A percentile compares a stretch with the other conserved stretches of the same genome.
phyloP scores from a whole-genome alignment of 2,797 vertebrate genomes.

The Heliangelus exortis region DNA sequence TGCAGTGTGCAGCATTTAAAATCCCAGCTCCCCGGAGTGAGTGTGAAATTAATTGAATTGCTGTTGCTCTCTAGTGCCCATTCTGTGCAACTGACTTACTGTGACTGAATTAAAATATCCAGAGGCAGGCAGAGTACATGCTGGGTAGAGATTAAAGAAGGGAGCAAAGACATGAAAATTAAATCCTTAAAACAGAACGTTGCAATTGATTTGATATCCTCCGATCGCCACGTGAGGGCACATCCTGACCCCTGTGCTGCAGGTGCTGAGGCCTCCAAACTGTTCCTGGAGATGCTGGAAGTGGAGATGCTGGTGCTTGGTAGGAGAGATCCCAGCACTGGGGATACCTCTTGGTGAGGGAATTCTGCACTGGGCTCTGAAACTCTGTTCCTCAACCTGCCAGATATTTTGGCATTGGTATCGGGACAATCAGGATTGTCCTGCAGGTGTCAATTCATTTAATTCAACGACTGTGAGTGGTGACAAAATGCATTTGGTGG shows the following conservation, averaged over 20 bases:
- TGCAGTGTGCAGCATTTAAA: constrained; percentile 58
- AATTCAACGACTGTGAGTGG: neutral
- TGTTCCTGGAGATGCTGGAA: neutral
- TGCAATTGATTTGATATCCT: constrained; percentile 53
- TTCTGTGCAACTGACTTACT: constrained; percentile 67
- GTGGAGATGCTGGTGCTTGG: neutral
- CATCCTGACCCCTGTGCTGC: constrained; percentile 7
- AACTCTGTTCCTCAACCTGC: neutral
- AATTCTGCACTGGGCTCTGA: neutral
- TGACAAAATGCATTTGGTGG: neutral
- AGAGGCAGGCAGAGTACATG: constrained; percentile 67
- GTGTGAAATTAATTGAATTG: constrained; percentile 72
- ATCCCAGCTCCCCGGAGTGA: constrained; percentile 48
- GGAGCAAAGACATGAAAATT: constrained; percentile 60
- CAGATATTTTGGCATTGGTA: neutral
- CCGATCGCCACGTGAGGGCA: neutral
- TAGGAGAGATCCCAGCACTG: neutral
- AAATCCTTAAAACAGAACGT: constrained; percentile 57
- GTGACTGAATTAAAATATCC: constrained; percentile 70
- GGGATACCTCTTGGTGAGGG: neutral
- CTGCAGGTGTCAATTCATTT: neutral
- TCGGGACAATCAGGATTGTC: neutral
- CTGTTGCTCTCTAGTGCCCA: constrained; percentile 70
- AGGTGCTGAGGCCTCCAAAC: constrained; percentile 2
- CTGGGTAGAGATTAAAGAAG: constrained; percentile 72